A percentile compares a stretch with the other conserved stretches of the same genome.
phyloP scores from a whole-genome alignment of 2,113 vertebrate genomes.

The Theristicus caerulescens region DNA sequence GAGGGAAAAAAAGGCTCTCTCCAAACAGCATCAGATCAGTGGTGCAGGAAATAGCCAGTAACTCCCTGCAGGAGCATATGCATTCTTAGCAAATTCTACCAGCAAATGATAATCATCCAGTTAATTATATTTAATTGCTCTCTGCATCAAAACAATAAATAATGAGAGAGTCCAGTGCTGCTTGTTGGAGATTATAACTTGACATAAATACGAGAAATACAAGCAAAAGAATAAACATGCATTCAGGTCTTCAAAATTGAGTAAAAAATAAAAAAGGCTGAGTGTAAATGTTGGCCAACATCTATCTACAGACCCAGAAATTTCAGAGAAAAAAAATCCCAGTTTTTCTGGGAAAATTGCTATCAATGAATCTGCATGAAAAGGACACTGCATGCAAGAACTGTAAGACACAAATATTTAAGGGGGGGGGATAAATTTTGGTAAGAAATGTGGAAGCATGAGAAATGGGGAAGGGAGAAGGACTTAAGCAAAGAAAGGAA shows the following conservation, averaged over 20 bases:
- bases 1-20: constrained; percentile 57
- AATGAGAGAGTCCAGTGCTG: constrained; percentile 59
- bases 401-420: neutral
- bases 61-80: constrained; percentile 72
- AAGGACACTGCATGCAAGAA: neutral
- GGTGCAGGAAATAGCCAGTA: constrained; percentile 78
- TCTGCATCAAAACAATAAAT: constrained; percentile 80
- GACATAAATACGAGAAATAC: constrained; percentile 46
- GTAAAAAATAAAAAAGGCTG: neutral
- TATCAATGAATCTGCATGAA: neutral
- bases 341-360: neutral
- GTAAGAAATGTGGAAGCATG: neutral
- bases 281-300: neutral
- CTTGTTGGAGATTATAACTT: constrained; percentile 64
- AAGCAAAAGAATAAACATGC: constrained; percentile 24
- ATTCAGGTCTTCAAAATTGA: neutral
- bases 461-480: neutral
- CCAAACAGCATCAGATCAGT: constrained; percentile 69
- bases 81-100: constrained; percentile 73
- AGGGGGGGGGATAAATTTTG: neutral
- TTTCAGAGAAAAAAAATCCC: neutral
- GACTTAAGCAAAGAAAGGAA: neutral
- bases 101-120: constrained; percentile 69
- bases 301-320: neutral
- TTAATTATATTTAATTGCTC: constrained; percentile 82